phyloP scores from a whole-genome alignment of 2,113 vertebrate genomes.

The Pelmatolapia mariae region DNA sequence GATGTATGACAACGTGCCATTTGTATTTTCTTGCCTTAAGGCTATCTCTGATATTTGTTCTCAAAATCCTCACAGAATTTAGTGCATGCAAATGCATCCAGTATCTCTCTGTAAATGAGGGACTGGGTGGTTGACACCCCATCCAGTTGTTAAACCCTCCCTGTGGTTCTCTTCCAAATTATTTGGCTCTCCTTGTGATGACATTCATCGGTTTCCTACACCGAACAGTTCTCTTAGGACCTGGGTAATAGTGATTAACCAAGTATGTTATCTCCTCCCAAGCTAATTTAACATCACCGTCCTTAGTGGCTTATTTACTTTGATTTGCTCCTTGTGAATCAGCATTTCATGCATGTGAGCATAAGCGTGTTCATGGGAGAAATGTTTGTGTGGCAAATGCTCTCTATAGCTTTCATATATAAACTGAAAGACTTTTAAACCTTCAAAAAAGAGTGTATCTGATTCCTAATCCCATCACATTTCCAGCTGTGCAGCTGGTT shows the following conservation, averaged over 20 bases:
- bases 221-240: constrained; percentile 24
- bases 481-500: constrained; percentile 13
- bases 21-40: not conserved
- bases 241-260: constrained; percentile 35
- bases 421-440: not conserved
- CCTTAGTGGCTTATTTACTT: constrained; percentile 35
- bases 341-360: not conserved
- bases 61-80: not conserved
- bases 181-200: constrained; percentile 37
- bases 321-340: constrained; percentile 4
- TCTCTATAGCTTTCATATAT: not conserved
- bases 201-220: constrained; percentile 29
- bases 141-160: constrained; percentile 37
- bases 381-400: not conserved
- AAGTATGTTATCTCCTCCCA: constrained; percentile 34
- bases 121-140: not conserved
- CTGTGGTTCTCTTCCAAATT: constrained; percentile 22
- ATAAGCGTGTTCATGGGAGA: not conserved
- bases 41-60: not conserved
- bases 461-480: not conserved
- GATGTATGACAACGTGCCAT: not conserved
- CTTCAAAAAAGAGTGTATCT: not conserved
- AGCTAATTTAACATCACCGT: constrained; percentile 19
- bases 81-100: not conserved
- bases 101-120: not conserved